Conservation (phyloP, 2,888 invertebrate species). For the Loripinus fragilis region DNA sequence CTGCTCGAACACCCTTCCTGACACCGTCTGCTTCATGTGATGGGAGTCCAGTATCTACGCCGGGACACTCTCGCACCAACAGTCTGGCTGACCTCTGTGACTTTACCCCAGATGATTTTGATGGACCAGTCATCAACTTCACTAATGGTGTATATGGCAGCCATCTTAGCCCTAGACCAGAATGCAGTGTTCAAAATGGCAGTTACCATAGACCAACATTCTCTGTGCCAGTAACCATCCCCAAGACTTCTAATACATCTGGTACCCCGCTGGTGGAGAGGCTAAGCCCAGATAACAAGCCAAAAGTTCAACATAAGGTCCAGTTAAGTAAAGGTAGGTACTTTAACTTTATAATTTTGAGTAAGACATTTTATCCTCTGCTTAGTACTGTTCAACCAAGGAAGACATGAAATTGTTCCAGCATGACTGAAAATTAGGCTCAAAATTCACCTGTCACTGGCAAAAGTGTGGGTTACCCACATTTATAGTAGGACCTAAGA, state of each 20-base stretch:
- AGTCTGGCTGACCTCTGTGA: conserved; percentile 68
- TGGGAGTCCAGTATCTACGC: conserved; percentile 76
- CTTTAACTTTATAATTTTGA: too few species aligned
- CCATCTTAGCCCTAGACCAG: conserved; percentile 15
- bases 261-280: conserved; percentile 43
- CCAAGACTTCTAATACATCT: conserved; percentile 23
- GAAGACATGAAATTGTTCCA: too few species aligned
- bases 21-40: conserved; percentile 73
- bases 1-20: conserved; percentile 63
- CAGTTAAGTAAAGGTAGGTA: conserved; percentile 68
- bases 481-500: too few species aligned
- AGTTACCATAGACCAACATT: conserved; percentile 52
- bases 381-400: too few species aligned
- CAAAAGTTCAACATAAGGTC: conserved; percentile 59
- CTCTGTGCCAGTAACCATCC: conserved; percentile 55
- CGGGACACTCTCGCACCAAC: conserved; percentile 72
- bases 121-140: conserved; percentile 20
- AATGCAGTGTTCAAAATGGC: background rate
- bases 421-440: too few species aligned
- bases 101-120: conserved; percentile 44
- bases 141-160: conserved; percentile 6
- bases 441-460: too few species aligned
- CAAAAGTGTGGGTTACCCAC: too few species aligned
- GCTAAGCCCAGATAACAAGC: conserved; percentile 57
- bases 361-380: too few species aligned